Evolutionary conservation across 1,140 invertebrate genomes (phyloP), one percentile per base, ranked within the genome.

Genomic region (Sarcophaga peregrina): DNA sequence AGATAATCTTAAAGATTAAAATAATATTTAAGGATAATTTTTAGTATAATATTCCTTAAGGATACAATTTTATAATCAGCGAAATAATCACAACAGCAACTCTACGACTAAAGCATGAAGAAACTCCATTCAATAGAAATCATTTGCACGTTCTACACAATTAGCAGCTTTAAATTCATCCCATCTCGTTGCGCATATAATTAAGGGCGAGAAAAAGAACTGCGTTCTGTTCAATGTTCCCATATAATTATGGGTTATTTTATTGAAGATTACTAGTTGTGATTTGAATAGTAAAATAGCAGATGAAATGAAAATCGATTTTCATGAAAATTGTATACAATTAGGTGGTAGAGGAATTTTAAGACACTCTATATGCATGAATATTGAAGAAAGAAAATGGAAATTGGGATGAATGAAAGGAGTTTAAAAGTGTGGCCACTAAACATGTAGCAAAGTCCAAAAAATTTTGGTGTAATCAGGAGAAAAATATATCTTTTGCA

Each of bases 111-210:
- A 76, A 76, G 47, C 74, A 76, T 48, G n/a, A 48, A 15, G 15
- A 58, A 58, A 58, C 54, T 7, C 15, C 13, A 68, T 68, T 68
- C n/a, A 20, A 25, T 10, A 20, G 75, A 47, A 20, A 78, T 78
- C 75, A 78, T 78, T 52, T 50, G 47, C 75, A 78, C 75, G 75
- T 78, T 17, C 75, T 50, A 78, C 25, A 50, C 17, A 50, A 78
- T 78, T 78, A 78, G 74, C 74, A 75, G 75, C 75, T 78, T 50
- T 78, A 78, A 78, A 20, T 78, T 78, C 47, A 20, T 52, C 5
- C 17, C 62, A 68, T 20, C n/a, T 20, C 62, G 17, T 25, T 68
- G 20, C 17, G 15, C 13, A 13, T n/a, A n/a, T 13, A 37, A 37
- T 37, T 37, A 37, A 37, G 25, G n/a, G 54, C 15, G 13, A 58